These are phyloP conservation scores for Alentia gelatinosa DNA, from an alignment of 2,888 invertebrate genomes.

Conservation along the genomic window DNA sequence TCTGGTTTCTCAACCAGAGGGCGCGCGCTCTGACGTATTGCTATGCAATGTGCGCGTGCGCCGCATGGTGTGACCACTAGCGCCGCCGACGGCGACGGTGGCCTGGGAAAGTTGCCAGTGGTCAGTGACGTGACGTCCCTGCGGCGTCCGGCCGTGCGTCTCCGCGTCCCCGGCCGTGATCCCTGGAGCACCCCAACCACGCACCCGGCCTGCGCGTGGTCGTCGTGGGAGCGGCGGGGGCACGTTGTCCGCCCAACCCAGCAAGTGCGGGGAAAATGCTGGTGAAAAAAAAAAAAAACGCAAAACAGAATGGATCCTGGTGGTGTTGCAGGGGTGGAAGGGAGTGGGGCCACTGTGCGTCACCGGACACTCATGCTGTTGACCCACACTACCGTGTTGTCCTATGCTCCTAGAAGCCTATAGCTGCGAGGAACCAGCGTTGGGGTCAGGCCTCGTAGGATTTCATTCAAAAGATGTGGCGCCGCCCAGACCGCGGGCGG, in stretches of 20 bases:
- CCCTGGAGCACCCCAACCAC: neutral
- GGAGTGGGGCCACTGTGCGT: neutral
- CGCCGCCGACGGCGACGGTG: neutral
- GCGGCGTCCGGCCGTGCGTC: neutral
- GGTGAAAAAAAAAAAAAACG: no score
- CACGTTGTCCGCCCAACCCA: neutral
- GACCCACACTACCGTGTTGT: no score
- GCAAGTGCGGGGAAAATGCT: neutral
- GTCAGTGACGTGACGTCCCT: slow-evolving; percentile 42
- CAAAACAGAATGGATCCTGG: no score
- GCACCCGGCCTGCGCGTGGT: neutral
- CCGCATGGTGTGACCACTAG: neutral
- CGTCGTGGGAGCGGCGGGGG: neutral
- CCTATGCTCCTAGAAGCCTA: neutral
- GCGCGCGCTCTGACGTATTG: neutral
- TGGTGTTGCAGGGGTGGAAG: no score
- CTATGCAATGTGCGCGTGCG: neutral
- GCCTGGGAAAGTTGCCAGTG: slow-evolving; percentile 46
- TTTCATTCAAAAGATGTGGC: neutral
- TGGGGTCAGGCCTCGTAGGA: neutral
- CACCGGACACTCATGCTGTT: no score
- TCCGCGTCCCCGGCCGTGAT: no score
- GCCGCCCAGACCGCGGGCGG: no score
- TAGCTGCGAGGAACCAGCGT: neutral
- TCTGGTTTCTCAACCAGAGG: neutral